Base-by-base conservation (phyloP, 1,140 invertebrate genomes). In the Aphidius ervi region DNA sequence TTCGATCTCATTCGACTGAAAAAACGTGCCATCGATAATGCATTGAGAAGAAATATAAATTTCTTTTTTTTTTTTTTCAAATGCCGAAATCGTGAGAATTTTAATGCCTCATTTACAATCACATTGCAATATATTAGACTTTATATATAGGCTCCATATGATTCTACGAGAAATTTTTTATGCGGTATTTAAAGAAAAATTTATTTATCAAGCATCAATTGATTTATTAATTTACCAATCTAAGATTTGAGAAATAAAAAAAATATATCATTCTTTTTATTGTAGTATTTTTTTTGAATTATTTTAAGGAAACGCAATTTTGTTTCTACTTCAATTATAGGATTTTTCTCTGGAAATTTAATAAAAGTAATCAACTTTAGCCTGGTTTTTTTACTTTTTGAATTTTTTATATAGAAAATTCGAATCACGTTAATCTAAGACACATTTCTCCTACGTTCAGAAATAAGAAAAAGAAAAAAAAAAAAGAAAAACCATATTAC, bases 21-120 rank as follows among this genome's bases (percentile, higher is more conserved):
- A 16, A 31, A 54, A 54, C 52, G 52, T 54, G 52, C 52, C 40
- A 54, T 54, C 52, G 52, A 54, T 54, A 41, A 54, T 54, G 52
- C 52, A 54, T 54, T 54, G 52, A 54, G 39, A 40, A 54, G 52
- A 16, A 37, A 16, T 46, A 58, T 58, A 62, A 62, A 62, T 62
- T 62, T 53, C 56, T 58, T 52, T 46, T 54, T 57, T 49, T 46
- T 46, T 46, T 57, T 49, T 55, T 39, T 39, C 41, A 46, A 62
- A 58, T 62, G 56, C 58, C 58, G 48, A 53, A 55, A 56, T 55
- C 55, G 53, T 46, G 61, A 53, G 61, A 62, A 62, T 62, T 62
- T 58, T 58, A 62, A 62, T 62, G 56, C 60, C 42, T 8, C 43
- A 9, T 56, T 40, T 46, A 39, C 45, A 46, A 49, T 56, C 31